Conservation (phyloP, 2,113 vertebrate genomes). For the Brachypteracias leptosomus region DNA sequence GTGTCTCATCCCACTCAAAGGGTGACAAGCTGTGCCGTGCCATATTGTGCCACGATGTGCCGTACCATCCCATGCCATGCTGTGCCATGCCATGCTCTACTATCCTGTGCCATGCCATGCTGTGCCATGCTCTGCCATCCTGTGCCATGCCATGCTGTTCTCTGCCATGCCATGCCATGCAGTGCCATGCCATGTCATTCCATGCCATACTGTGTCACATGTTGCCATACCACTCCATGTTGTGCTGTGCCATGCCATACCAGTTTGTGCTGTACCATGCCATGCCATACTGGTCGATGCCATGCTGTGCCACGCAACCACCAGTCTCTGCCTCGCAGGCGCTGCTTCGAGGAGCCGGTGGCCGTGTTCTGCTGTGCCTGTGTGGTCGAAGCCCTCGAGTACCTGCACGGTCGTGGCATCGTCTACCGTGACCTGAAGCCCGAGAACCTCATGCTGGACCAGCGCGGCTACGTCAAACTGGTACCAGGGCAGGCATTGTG, state of each 20-base stretch:
- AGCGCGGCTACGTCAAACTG: slow-evolving; percentile 80
- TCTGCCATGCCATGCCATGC: not conserved
- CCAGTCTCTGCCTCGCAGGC: not conserved
- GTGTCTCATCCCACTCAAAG: too few species aligned
- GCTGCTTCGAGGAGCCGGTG: slow-evolving; percentile 76
- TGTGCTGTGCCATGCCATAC: not conserved
- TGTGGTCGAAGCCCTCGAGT: slow-evolving; percentile 82
- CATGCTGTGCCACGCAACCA: too few species aligned
- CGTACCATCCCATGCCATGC: too few species aligned
- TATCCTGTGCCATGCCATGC: too few species aligned
- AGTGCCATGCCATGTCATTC: not conserved
- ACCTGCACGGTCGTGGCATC: slow-evolving; percentile 81
- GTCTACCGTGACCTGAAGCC: slow-evolving; percentile 86
- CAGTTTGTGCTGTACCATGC: not conserved
- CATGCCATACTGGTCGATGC: not conserved
- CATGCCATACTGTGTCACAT: fast-evolving
- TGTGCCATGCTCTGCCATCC: too few species aligned
- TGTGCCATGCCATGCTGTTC: not conserved
- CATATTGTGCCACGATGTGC: too few species aligned
- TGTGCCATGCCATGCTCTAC: too few species aligned
- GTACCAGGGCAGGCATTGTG: slow-evolving; percentile 11
- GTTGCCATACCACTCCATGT: not conserved
- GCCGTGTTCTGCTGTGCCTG: slow-evolving; percentile 80
- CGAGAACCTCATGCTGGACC: slow-evolving; percentile 84
- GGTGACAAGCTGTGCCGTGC: too few species aligned